Evolutionary conservation across 2,113 vertebrate species (phyloP).

Genomic region (Talpa occidentalis): DNA sequence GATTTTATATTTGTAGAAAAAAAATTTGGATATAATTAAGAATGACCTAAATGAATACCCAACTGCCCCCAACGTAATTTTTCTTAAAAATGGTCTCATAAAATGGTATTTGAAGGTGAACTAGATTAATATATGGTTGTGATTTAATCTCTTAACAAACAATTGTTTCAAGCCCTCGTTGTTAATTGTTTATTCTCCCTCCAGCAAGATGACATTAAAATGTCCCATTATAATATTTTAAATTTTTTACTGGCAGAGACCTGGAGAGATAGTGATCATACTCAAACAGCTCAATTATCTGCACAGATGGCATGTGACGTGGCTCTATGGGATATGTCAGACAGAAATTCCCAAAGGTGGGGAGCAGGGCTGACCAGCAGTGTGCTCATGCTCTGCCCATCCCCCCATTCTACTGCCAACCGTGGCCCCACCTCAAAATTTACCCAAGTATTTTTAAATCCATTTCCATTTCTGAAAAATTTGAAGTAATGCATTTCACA

Average conservation of each 20-base stretch:
- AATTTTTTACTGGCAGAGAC: slow-evolving; percentile 39
- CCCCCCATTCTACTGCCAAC: not conserved
- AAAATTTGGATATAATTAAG: not conserved
- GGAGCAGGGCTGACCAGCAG: not conserved
- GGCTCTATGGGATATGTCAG: not conserved
- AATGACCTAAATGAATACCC: not conserved
- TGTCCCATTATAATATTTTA: not conserved
- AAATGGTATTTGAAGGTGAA: slow-evolving; percentile 37
- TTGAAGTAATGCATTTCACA: not conserved
- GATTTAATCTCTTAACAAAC: slow-evolving; percentile 4
- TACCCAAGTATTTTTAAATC: not conserved
- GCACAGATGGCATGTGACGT: not conserved
- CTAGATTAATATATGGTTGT: not conserved
- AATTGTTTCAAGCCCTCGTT: slow-evolving; percentile 12
- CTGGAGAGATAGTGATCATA: slow-evolving; percentile 29
- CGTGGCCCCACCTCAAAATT: not conserved
- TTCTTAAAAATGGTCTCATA: not conserved
- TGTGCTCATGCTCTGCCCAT: not conserved
- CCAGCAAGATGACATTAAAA: slow-evolving; percentile 43
- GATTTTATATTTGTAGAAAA: slow-evolving; percentile 46
- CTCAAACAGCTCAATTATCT: slow-evolving; percentile 7
- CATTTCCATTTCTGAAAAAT: not conserved
- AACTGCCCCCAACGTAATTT: not conserved
- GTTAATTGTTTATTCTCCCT: slow-evolving; percentile 35
- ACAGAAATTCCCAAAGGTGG: not conserved